Evolutionary conservation across 2,113 vertebrate genomes (phyloP).

Genomic region (Upupa epops): DNA sequence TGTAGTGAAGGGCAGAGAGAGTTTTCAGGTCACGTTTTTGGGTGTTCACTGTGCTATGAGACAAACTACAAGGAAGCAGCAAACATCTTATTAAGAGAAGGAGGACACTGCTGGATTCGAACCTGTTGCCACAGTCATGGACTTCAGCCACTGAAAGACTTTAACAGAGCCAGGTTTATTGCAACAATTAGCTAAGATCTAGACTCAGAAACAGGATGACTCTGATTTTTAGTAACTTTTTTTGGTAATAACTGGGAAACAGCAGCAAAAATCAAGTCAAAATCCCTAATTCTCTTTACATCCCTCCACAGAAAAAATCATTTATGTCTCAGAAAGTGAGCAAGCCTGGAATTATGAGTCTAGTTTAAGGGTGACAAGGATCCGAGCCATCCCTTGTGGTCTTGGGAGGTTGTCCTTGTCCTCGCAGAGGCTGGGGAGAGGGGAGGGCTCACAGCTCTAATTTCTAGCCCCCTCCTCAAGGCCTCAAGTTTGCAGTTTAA

Average conservation of each 20-base stretch:
- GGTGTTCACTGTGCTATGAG: background rate
- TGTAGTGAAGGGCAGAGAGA: background rate
- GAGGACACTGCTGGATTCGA: background rate
- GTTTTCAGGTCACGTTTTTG: background rate
- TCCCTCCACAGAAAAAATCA: background rate
- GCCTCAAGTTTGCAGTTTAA: conserved; percentile 70
- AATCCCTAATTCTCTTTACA: background rate
- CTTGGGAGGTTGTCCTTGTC: background rate
- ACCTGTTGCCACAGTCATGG: background rate
- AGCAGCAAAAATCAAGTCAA: background rate
- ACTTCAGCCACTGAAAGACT: background rate
- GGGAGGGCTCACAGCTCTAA: conserved; percentile 13
- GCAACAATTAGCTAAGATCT: background rate
- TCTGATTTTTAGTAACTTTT: background rate
- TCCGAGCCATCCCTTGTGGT: conserved; percentile 32
- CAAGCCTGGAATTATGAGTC: background rate
- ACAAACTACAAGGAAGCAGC: background rate
- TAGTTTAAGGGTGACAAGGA: conserved; percentile 35
- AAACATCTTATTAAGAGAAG: background rate
- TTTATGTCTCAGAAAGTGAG: background rate
- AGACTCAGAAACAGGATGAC: background rate
- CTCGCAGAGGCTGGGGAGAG: background rate
- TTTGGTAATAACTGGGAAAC: background rate
- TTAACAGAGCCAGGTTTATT: background rate
- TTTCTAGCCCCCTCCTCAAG: conserved; percentile 18